Percentiles rank a stretch among this genome's conserved stretches.
These are phyloP conservation scores for Bradypus variegatus DNA, from an alignment of 2,797 vertebrate genomes.

Conservation along the genomic window DNA sequence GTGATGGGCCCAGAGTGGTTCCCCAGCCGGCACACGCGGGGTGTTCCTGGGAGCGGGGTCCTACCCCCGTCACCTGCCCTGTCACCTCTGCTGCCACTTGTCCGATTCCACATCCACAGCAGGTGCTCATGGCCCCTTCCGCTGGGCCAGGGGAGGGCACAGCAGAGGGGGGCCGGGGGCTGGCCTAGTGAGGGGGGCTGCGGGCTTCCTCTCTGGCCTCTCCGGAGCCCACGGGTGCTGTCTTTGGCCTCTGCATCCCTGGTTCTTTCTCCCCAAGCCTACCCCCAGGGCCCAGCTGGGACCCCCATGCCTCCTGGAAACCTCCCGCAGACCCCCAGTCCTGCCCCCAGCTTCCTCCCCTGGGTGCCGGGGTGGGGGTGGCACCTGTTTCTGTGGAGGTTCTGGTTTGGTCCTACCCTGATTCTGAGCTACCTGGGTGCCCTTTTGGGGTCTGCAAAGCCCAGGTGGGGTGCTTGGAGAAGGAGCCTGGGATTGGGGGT, in stretches of 20 bases:
- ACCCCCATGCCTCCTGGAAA: neutral
- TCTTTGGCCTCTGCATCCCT: neutral
- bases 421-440: fast-evolving
- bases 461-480: neutral
- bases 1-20: fast-evolving
- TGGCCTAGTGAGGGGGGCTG: too few relatives aligned
- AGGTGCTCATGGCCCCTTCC: too few relatives aligned
- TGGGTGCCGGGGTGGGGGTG: fast-evolving
- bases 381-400: neutral
- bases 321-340: neutral
- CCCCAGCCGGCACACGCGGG: too few relatives aligned
- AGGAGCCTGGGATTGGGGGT: fast-evolving
- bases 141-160: neutral
- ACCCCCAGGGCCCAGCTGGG: neutral
- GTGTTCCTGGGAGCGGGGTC: too few relatives aligned
- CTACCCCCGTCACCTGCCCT: too few relatives aligned
- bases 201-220: neutral
- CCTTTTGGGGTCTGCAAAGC: neutral
- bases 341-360: fast-evolving
- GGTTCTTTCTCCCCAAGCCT: too few relatives aligned
- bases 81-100: fast-evolving
- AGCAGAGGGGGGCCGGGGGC: too few relatives aligned
- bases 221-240: neutral
- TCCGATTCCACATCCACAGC: neutral
- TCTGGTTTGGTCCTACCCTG: neutral